A percentile compares a stretch with the other conserved stretches of the same genome.
These are phyloP conservation scores for Charanyca ferruginea DNA, from an alignment of 2,888 invertebrate species.

Conservation along the genomic window DNA sequence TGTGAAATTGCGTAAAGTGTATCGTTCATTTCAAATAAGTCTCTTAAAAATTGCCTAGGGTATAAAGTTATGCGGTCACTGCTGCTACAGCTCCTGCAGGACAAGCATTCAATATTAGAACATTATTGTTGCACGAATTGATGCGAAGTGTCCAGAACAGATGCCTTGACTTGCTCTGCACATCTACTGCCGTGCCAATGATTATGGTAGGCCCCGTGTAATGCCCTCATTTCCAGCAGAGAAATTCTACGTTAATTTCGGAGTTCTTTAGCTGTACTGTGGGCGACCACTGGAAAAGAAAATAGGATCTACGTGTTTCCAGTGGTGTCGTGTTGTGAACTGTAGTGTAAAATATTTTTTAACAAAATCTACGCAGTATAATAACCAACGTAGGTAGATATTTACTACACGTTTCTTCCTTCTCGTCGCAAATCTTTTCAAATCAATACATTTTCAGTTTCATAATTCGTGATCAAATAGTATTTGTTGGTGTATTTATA, in stretches of 20 bases:
- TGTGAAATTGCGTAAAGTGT: slow-evolving; percentile 11
- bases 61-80: not conserved
- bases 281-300: not conserved
- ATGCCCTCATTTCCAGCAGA: not conserved
- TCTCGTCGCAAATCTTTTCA: slow-evolving; percentile 22
- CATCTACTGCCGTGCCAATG: not conserved
- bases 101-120: no score
- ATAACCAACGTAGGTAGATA: not conserved
- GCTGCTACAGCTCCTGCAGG: no score
- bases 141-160: not conserved
- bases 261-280: not conserved
- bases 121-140: not conserved
- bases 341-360: slow-evolving; percentile 13
- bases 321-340: slow-evolving; percentile 12
- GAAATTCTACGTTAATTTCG: not conserved
- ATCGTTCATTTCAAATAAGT: not conserved
- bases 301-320: not conserved
- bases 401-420: not conserved
- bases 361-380: slow-evolving; percentile 4
- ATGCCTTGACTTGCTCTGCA: not conserved
- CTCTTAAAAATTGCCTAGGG: not conserved
- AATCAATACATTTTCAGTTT: slow-evolving; percentile 29
- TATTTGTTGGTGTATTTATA: slow-evolving; percentile 48
- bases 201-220: no score
- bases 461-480: slow-evolving; percentile 40